A percentile compares a stretch with the other conserved stretches of the same genome.
phyloP scores from a whole-genome alignment of 2,797 vertebrate species.

The Mus spretus region DNA sequence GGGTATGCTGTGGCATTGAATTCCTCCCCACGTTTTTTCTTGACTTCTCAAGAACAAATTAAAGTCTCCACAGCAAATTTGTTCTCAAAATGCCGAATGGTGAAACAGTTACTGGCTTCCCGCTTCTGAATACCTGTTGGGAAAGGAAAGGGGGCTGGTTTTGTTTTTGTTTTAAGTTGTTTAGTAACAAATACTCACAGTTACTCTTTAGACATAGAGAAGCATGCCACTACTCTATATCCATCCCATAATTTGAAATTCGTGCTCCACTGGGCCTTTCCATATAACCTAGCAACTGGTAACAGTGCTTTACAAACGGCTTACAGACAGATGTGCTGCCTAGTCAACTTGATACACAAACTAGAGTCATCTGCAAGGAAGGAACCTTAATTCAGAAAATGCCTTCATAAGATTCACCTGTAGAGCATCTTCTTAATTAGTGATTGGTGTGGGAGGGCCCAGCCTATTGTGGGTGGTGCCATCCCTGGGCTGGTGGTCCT shows the following conservation, averaged over 20 bases:
- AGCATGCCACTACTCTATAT: slow-evolving; percentile 30
- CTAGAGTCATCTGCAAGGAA: background rate
- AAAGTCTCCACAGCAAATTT: slow-evolving; percentile 94
- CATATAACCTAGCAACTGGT: background rate
- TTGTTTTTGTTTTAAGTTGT: slow-evolving; percentile 21
- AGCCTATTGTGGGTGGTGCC: background rate
- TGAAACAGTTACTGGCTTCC: slow-evolving; percentile 92
- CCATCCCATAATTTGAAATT: slow-evolving; percentile 41
- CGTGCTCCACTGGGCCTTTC: slow-evolving; percentile 31
- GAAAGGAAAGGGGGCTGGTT: background rate
- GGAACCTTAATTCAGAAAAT: background rate
- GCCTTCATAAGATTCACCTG: background rate
- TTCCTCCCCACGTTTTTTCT: slow-evolving; percentile 80
- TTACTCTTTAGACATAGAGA: slow-evolving; percentile 35
- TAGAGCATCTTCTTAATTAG: background rate
- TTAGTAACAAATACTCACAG: slow-evolving; percentile 32
- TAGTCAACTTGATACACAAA: background rate
- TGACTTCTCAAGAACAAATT: slow-evolving; percentile 93
- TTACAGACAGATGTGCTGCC: background rate
- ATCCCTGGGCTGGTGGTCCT: background rate
- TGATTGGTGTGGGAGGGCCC: background rate
- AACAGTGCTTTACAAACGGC: background rate
- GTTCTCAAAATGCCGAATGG: slow-evolving; percentile 96
- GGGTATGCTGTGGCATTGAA: slow-evolving; percentile 84
- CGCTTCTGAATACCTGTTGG: slow-evolving; percentile 97